Evolutionary conservation across 1,140 invertebrate species (phyloP), one percentile per base, ranked within the genome.

Genomic region (Apis dorsata): DNA sequence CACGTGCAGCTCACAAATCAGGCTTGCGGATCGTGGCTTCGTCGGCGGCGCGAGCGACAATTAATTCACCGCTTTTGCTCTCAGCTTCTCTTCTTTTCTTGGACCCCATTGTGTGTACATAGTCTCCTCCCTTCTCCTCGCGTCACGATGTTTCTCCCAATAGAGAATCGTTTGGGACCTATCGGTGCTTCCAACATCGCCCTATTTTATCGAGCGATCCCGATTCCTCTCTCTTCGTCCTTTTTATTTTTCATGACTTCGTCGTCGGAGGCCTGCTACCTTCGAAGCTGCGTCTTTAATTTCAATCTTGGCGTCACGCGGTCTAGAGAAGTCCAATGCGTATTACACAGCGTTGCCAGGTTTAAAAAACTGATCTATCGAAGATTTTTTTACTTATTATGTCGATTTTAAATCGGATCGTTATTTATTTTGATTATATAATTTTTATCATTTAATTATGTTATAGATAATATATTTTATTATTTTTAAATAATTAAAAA

Each of bases 61-160:
- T 93, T 93, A 92, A 93, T 93, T 92, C 92, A 92, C 92, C 92
- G 91, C 90, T 92, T 92, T 92, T 92, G 90, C 91, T 91, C 91
- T 90, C 76, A 63, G 76, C 68, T 80, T 44, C 83, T 84, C 88
- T 78, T 73, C 57, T 84, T 28, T 78, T 73, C 57, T 84, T 28
- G 55, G 76, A 79, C 78, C 83, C 91, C 88, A 92, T 92, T 92
- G 91, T 92, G 85, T 86, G 71, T 87, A 89, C 87, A 75, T 89
- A 89, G 71, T 88, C 76, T 65, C 49, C 12, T 44, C 59, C 66
- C 24, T 53, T 11, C 49, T 19, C 44, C 15, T n/a, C 57, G 17
- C 44, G 63, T 28, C 69, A 71, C 73, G 55, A 55, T 74, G 75
- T 82, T 66, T 81, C 70, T 74, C 70, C 60, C 72, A 51, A 34